Conservation (phyloP, 2,888 invertebrate genomes). For the Horisme vitalbata region DNA sequence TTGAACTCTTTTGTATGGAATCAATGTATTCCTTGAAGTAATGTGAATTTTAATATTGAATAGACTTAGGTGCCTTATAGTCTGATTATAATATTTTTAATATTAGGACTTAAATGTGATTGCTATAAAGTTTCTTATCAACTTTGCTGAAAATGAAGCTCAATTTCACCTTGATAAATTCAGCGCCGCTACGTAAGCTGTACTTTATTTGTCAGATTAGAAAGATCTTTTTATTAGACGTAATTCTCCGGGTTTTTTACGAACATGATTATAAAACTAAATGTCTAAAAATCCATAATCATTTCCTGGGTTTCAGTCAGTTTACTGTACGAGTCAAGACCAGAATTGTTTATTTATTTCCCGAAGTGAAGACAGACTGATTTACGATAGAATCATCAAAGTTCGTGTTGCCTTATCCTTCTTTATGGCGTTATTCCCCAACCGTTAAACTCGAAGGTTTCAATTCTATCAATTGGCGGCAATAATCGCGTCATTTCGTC, state of each 20-base stretch:
- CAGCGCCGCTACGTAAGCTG: no score
- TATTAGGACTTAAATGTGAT: no score
- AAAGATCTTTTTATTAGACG: no score
- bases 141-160: no score
- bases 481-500: constrained; percentile 47
- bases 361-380: constrained; percentile 11
- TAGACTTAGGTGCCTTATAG: no score
- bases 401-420: constrained; percentile 30
- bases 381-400: constrained; percentile 25
- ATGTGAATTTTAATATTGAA: not conserved
- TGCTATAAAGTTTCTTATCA: no score
- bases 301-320: constrained; percentile 2
- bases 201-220: no score
- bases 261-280: not conserved
- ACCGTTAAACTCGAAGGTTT: constrained; percentile 28
- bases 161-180: no score
- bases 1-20: constrained; percentile 68
- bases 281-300: not conserved
- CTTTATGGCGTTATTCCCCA: constrained; percentile 23
- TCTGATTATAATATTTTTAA: no score
- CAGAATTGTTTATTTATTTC: constrained; percentile 9
- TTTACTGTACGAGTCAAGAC: not conserved
- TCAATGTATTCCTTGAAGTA: not conserved
- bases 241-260: not conserved
- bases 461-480: constrained; percentile 46